Evolutionary conservation across 2,888 invertebrate genomes (phyloP).

Genomic region (Pheosia gnoma): DNA sequence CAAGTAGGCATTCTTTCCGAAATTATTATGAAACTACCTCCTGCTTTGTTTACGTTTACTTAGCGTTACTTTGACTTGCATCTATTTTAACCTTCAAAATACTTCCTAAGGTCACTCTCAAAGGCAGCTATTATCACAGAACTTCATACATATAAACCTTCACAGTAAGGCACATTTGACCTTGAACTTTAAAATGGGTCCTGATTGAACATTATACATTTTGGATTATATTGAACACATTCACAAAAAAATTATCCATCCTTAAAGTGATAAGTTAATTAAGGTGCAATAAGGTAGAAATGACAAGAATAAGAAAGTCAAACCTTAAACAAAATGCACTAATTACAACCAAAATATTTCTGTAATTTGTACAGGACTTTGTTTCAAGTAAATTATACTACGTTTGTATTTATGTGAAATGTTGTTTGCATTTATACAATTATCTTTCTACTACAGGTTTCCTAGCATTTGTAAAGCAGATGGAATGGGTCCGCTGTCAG

Average conservation of each 20-base stretch:
- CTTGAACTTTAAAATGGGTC: background rate
- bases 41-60: background rate
- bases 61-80: too few relatives aligned
- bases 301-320: too few relatives aligned
- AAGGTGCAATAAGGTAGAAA: too few relatives aligned
- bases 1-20: background rate
- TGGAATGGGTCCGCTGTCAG: constrained; percentile 88
- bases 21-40: background rate
- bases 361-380: too few relatives aligned
- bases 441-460: constrained; percentile 83
- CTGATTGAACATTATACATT: too few relatives aligned
- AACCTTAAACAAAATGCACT: too few relatives aligned
- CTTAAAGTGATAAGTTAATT: too few relatives aligned
- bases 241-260: too few relatives aligned
- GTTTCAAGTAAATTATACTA: too few relatives aligned
- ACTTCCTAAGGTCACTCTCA: background rate
- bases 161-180: background rate
- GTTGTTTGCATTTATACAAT: background rate
- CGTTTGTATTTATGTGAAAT: too few relatives aligned
- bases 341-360: too few relatives aligned
- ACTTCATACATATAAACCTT: background rate
- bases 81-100: background rate
- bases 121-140: background rate
- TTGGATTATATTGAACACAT: too few relatives aligned
- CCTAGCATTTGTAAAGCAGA: constrained; percentile 88